A percentile compares a stretch with the other conserved stretches of the same genome.
Evolutionary conservation across 2,797 vertebrate genomes (phyloP).

Genomic region (Ciconia nigra): DNA sequence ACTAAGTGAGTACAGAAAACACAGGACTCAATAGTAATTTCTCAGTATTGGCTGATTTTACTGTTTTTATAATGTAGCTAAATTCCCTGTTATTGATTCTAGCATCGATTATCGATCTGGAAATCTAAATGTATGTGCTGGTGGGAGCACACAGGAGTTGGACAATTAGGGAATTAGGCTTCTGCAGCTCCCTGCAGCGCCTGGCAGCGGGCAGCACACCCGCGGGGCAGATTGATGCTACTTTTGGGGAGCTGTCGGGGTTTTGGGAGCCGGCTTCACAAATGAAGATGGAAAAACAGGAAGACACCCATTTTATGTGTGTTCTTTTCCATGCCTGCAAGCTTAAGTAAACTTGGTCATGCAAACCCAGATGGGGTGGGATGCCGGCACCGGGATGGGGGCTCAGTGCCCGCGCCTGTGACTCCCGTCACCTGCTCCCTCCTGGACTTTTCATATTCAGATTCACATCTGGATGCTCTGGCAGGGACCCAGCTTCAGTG

Average conservation of each 20-base stretch:
- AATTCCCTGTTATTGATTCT: constrained; percentile 70
- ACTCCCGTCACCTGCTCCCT: constrained; percentile 30
- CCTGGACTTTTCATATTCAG: constrained; percentile 51
- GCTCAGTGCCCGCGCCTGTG: background rate
- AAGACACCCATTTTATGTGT: background rate
- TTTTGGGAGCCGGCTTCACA: background rate
- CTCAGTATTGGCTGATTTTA: constrained; percentile 66
- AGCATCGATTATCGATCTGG: constrained; percentile 65
- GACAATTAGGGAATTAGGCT: background rate
- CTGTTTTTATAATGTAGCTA: constrained; percentile 62
- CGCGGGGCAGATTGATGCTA: background rate
- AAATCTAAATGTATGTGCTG: constrained; percentile 57
- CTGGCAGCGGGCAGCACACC: background rate
- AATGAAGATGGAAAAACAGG: background rate
- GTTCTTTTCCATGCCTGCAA: background rate
- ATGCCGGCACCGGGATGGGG: background rate
- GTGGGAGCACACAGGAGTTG: background rate
- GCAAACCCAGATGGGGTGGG: constrained; percentile 1
- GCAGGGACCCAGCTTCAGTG: background rate
- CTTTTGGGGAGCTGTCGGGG: background rate
- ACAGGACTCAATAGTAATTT: constrained; percentile 67
- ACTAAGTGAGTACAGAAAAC: constrained; percentile 64
- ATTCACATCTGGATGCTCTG: constrained; percentile 59
- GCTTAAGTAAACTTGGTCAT: background rate
- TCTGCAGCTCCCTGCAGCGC: background rate